These are phyloP conservation scores for Bos indicus DNA, from an alignment of 2,113 vertebrate genomes.

Conservation along the genomic window DNA sequence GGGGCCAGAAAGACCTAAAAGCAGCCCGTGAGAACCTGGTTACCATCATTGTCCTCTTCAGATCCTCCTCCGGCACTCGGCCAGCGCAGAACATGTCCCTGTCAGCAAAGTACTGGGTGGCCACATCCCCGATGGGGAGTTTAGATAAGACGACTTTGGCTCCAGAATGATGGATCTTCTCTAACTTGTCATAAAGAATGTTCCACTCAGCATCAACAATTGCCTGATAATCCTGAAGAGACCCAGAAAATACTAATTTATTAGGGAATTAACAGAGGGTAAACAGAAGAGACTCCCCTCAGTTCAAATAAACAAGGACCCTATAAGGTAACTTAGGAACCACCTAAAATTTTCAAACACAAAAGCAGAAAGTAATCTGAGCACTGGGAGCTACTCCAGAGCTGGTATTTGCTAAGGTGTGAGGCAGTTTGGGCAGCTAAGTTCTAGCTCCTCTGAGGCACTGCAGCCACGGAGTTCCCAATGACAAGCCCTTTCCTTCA, in stretches of 20 bases:
- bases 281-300: not conserved
- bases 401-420: not conserved
- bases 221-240: slow-evolving; percentile 95
- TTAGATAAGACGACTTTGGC: slow-evolving; percentile 97
- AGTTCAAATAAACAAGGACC: not conserved
- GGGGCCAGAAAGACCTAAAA: not conserved
- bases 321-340: not conserved
- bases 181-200: slow-evolving; percentile 97
- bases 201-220: slow-evolving; percentile 99
- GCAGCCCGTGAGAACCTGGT: not conserved
- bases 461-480: not conserved
- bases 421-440: not conserved
- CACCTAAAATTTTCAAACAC: not conserved
- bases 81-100: slow-evolving; percentile 98
- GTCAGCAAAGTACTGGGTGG: slow-evolving; percentile 97
- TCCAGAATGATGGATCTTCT: slow-evolving; percentile 92
- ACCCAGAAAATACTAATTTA: not conserved
- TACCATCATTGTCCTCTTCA: slow-evolving; percentile 99
- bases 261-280: not conserved
- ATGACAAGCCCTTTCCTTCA: not conserved
- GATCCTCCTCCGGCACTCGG: slow-evolving; percentile 94
- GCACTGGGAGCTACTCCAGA: not conserved
- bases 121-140: slow-evolving; percentile 95
- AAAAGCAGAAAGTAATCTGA: not conserved
- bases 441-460: not conserved